A percentile compares a stretch with the other conserved stretches of the same genome.
phyloP scores from a whole-genome alignment of 2,888 invertebrate species.

The Aporophyla nigra region DNA sequence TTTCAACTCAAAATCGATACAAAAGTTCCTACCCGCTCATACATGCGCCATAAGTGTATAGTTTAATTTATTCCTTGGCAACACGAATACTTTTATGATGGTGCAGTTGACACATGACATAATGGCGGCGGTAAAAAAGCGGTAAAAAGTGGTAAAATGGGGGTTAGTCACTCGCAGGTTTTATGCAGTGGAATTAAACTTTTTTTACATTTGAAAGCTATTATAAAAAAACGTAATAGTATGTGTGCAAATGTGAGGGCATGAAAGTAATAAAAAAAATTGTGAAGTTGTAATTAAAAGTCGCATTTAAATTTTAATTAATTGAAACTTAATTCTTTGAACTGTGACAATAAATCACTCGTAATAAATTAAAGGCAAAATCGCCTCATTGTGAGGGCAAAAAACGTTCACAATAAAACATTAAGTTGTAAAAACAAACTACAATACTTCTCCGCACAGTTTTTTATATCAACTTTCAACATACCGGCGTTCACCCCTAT shows the following conservation, averaged over 20 bases:
- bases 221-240: slow-evolving; percentile 34
- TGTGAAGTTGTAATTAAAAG: slow-evolving; percentile 6
- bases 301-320: slow-evolving; percentile 13
- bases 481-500: slow-evolving; percentile 46
- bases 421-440: slow-evolving; percentile 22
- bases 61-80: slow-evolving; percentile 78
- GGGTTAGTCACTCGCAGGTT: slow-evolving; percentile 62
- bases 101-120: slow-evolving; percentile 79
- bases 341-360: slow-evolving; percentile 22
- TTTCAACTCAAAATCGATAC: slow-evolving; percentile 36
- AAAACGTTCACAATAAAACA: slow-evolving; percentile 15
- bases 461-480: slow-evolving; percentile 36
- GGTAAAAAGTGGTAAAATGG: slow-evolving; percentile 57
- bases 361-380: slow-evolving; percentile 6
- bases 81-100: slow-evolving; percentile 77
- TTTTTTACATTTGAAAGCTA: slow-evolving; percentile 47
- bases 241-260: slow-evolving; percentile 24
- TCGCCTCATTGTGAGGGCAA: slow-evolving; percentile 3
- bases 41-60: slow-evolving; percentile 45
- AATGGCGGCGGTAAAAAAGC: slow-evolving; percentile 70
- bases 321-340: slow-evolving; percentile 8
- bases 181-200: slow-evolving; percentile 56
- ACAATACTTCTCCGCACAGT: slow-evolving; percentile 4
- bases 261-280: neutral
- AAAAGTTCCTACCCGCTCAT: slow-evolving; percentile 15